Evolutionary conservation across 2,888 invertebrate genomes (phyloP).

Genomic region (Tanytarsus gracilentus): DNA sequence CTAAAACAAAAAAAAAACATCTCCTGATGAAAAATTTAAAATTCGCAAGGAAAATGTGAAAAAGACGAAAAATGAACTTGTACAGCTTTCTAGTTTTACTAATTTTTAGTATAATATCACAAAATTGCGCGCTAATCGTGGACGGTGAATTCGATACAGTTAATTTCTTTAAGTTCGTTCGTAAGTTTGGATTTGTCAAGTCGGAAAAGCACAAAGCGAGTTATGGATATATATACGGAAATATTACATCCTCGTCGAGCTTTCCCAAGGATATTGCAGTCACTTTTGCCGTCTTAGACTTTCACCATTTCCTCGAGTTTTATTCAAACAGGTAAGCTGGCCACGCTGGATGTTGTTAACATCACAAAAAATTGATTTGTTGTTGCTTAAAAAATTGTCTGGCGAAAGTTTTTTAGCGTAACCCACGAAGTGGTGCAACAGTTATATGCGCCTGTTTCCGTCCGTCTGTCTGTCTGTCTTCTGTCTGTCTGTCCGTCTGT

Average conservation of each 20-base stretch:
- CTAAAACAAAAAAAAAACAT: constrained; percentile 9
- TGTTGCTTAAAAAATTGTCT: not conserved
- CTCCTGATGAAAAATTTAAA: not conserved
- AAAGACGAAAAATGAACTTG: not conserved
- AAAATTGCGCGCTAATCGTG: not conserved
- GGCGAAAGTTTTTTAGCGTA: too few relatives aligned
- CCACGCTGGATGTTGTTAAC: constrained; percentile 34
- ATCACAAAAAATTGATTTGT: constrained; percentile 33
- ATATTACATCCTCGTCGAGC: constrained; percentile 65
- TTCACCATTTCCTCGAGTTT: constrained; percentile 79
- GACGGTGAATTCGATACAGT: constrained; percentile 36
- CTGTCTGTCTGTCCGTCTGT: too few relatives aligned
- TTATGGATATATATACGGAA: constrained; percentile 93
- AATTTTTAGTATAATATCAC: not conserved
- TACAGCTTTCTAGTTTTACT: constrained; percentile 12
- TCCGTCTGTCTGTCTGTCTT: too few relatives aligned
- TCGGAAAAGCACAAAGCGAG: constrained; percentile 80
- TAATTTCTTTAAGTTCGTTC: constrained; percentile 82
- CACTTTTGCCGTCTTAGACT: constrained; percentile 84
- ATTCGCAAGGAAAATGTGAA: constrained; percentile 10
- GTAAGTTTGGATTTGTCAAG: constrained; percentile 95
- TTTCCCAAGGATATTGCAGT: constrained; percentile 52
- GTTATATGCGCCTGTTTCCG: too few relatives aligned
- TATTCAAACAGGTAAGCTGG: constrained; percentile 61
- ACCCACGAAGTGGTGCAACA: too few relatives aligned